phyloP scores from a whole-genome alignment of 2,113 vertebrate species.

The Mastomys coucha region DNA sequence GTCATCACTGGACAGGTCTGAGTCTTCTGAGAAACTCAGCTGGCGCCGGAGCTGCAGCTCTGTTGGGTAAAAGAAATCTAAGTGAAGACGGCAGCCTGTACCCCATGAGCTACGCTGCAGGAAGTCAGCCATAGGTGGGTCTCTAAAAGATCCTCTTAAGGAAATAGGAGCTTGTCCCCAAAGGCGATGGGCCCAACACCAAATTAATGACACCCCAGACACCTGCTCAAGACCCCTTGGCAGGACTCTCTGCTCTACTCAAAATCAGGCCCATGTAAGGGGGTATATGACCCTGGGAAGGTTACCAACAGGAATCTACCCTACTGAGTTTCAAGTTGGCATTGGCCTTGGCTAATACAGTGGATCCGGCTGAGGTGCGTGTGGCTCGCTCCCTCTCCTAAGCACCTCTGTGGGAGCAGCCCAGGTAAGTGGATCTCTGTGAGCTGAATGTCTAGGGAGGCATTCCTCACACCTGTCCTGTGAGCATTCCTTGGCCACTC shows the following conservation, averaged over 20 bases:
- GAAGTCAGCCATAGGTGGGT: no score
- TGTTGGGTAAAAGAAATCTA: slow-evolving; percentile 66
- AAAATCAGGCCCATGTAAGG: neutral
- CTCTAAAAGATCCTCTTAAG: neutral
- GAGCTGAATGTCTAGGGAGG: neutral
- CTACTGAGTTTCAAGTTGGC: neutral
- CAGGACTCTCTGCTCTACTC: neutral
- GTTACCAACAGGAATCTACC: neutral
- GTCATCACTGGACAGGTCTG: slow-evolving; percentile 97
- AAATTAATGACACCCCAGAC: neutral
- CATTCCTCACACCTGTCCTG: rapidly evolving
- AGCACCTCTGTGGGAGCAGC: neutral
- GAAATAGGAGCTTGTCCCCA: no score
- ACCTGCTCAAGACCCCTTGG: neutral
- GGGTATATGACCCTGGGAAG: neutral
- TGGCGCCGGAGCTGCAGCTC: slow-evolving; percentile 93
- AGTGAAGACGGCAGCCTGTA: neutral
- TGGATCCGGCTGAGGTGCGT: rapidly evolving
- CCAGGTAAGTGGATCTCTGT: rapidly evolving
- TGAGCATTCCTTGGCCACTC: neutral
- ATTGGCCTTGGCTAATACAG: neutral
- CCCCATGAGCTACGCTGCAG: rapidly evolving
- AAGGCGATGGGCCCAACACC: neutral
- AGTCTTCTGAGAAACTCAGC: slow-evolving; percentile 97
- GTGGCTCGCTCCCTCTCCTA: neutral